phyloP scores from a whole-genome alignment of 1,140 invertebrate species.

The Halictus rubicundus region DNA sequence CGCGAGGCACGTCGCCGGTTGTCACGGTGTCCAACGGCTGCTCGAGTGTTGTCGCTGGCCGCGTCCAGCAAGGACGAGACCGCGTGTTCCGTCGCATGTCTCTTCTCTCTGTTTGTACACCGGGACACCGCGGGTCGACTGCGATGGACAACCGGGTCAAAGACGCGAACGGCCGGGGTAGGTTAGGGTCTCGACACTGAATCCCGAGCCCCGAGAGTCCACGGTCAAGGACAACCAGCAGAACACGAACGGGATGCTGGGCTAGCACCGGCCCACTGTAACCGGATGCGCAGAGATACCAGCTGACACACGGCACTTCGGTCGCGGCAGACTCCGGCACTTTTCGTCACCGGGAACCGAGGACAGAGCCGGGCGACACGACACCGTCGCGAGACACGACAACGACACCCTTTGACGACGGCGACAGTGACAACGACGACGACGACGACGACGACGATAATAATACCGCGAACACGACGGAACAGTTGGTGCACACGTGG shows the following conservation, averaged over 20 bases:
- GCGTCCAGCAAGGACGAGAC: conserved; percentile 21
- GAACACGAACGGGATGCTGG: too few species aligned
- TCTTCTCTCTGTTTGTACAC: neutral
- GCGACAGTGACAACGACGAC: too few species aligned
- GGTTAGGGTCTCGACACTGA: too few species aligned
- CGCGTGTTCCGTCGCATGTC: conserved; percentile 18
- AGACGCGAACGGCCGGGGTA: neutral
- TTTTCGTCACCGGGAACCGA: too few species aligned
- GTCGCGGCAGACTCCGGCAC: too few species aligned
- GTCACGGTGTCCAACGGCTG: neutral
- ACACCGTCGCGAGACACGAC: too few species aligned
- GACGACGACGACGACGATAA: neutral
- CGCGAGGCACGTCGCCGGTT: neutral
- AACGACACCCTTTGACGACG: too few species aligned
- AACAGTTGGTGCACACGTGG: conserved; percentile 55
- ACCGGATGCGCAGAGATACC: too few species aligned
- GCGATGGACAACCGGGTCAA: neutral
- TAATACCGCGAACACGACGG: neutral
- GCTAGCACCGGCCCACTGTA: too few species aligned
- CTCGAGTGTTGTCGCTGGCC: neutral
- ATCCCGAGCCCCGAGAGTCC: neutral
- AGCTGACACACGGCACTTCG: too few species aligned
- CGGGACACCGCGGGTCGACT: neutral
- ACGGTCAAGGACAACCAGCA: neutral
- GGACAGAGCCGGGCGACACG: too few species aligned